Base-by-base conservation (phyloP, 2,113 vertebrate species). In the Tyto alba region DNA sequence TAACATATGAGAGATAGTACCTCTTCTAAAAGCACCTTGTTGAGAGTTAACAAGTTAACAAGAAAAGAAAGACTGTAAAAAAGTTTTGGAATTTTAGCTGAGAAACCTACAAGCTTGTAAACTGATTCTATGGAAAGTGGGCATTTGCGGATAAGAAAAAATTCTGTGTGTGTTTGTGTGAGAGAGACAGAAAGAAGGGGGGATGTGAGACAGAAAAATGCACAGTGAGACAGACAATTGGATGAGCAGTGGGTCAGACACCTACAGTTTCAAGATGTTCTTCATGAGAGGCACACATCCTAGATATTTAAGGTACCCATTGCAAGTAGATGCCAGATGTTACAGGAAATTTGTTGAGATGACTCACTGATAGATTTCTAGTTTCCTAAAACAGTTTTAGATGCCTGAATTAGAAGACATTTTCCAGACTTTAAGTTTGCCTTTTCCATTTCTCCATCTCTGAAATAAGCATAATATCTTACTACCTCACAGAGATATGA, bases 181-280 rank as follows among this genome's bases (percentile, higher is more conserved):
- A 48, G 18, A 67, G 6, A 48, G 22, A n/a, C n/a, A n/a, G n/a
- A n/a, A 69, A 38, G 43, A 5, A 6, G 22, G 19, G 13, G 12
- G 11, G 10, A 3, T 7, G 59, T 13, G 9, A 30, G 26, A 53
- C 1, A 6, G 7, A 55, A 19, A 75, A 4, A 69, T 26, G 12
- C 0, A 0, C 17, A 22, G 47, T 64, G 36, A 79, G 36, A 67
- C 19, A 64, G 26, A 34, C 2, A 83, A 9, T 13, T 56, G 29
- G 5, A 60, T 47, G 11, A 7, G 8, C 14, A 69, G 13, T 23
- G 32, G 17, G 16, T 45, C 36, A 80, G 75, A 71, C 26, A 86
- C 1, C 4, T 43, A 9, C 2, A 16, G 48, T 60, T 85, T 85
- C 27, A 90, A 40, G 16, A 45, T n/a, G 11, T 50, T 13, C 27